phyloP scores from a whole-genome alignment of 92 coral and sea anemone genomes.

The Pocillopora grandis region DNA sequence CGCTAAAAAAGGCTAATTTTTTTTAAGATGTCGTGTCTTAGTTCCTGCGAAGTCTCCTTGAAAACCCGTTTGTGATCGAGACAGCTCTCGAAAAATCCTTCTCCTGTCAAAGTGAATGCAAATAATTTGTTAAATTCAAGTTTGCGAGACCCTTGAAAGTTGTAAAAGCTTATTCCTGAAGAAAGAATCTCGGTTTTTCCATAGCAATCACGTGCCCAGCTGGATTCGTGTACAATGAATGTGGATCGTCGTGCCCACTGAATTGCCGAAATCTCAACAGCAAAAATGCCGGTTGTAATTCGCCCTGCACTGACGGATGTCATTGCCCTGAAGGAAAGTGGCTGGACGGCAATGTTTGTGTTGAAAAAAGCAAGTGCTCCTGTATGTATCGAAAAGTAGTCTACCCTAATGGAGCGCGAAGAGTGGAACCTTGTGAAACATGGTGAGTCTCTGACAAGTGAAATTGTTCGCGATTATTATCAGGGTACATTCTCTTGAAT shows the following conservation, averaged over 20 bases:
- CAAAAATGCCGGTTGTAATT: constrained; percentile 65
- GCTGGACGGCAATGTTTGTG: constrained; percentile 79
- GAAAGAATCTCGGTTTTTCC: not conserved
- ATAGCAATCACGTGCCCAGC: constrained; percentile 72
- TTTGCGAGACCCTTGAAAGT: too few relatives aligned
- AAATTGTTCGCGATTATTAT: too few relatives aligned
- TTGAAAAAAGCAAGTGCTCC: constrained; percentile 69
- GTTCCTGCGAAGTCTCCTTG: too few relatives aligned
- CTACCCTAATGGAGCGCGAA: constrained; percentile 60
- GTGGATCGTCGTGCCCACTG: constrained; percentile 82
- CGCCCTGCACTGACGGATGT: constrained; percentile 89
- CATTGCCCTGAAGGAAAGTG: constrained; percentile 82
- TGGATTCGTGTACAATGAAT: constrained; percentile 62
- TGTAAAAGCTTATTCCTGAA: not conserved
- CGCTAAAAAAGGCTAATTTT: too few relatives aligned
- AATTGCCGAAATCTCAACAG: constrained; percentile 85
- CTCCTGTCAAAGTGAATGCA: too few relatives aligned
- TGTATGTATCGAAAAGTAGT: constrained; percentile 70
- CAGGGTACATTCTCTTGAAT: too few relatives aligned
- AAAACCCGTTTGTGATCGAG: too few relatives aligned
- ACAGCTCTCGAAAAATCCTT: too few relatives aligned
- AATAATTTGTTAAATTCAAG: too few relatives aligned
- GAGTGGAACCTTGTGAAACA: constrained; percentile 66
- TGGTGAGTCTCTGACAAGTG: constrained; percentile 65
- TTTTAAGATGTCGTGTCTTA: too few relatives aligned